Conservation (phyloP, 2,888 invertebrate genomes). For the Mesorhabditis belari region DNA sequence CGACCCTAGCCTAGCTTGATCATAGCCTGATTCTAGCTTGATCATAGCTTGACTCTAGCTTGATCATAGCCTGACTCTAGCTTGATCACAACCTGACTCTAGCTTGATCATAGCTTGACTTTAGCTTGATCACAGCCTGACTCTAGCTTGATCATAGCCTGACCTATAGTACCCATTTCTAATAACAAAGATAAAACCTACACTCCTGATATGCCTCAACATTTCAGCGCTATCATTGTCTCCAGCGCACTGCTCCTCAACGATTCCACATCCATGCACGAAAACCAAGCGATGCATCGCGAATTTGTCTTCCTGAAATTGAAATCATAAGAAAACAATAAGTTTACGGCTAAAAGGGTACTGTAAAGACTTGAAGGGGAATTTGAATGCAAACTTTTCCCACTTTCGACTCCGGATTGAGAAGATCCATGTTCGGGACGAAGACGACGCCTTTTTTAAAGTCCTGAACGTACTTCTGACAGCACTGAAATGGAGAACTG, state of each 20-base stretch:
- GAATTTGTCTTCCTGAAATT: constrained; percentile 24
- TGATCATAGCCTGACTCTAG: no score
- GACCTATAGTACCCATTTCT: no score
- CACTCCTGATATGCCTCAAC: constrained; percentile 12
- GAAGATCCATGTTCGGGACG: constrained; percentile 25
- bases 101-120: no score
- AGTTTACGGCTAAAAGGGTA: not conserved
- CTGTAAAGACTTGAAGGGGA: not conserved
- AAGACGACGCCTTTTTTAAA: constrained; percentile 17
- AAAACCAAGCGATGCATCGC: constrained; percentile 26
- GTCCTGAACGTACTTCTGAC: constrained; percentile 30
- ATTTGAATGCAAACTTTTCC: not conserved
- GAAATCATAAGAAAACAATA: constrained; percentile 9
- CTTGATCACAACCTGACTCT: no score
- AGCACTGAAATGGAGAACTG: no score
- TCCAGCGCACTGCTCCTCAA: constrained; percentile 2
- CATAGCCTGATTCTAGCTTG: no score
- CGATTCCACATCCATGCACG: constrained; percentile 17
- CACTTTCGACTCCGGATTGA: constrained; percentile 6
- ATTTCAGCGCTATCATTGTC: constrained; percentile 7
- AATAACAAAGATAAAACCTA: constrained; percentile 3
- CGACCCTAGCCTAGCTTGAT: no score
- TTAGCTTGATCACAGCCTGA: no score
- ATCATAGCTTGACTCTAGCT: no score
- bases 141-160: no score